Percentiles rank a stretch among this genome's conserved stretches.
phyloP scores from a whole-genome alignment of 2,113 vertebrate genomes.

The Vidua macroura region DNA sequence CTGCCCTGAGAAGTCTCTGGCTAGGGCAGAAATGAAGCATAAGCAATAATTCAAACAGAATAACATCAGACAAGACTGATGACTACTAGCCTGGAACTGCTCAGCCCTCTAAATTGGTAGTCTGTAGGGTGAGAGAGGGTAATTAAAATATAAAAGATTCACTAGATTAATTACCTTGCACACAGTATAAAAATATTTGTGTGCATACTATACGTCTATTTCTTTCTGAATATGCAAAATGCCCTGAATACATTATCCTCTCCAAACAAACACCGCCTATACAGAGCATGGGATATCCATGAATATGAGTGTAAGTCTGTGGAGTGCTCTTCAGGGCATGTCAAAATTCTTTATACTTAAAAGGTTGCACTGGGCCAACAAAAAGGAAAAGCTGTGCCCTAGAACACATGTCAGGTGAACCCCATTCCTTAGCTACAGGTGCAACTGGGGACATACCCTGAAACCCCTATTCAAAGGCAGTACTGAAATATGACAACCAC shows the following conservation, averaged over 20 bases:
- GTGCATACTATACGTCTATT: neutral
- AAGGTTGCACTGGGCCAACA: neutral
- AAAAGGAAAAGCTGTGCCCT: neutral
- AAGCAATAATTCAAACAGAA: neutral
- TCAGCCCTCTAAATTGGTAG: neutral
- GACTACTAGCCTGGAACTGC: neutral
- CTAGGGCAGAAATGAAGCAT: neutral
- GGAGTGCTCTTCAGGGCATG: neutral
- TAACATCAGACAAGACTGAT: neutral
- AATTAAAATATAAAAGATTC: neutral
- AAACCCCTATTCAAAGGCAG: neutral
- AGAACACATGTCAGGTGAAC: neutral
- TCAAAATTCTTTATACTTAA: neutral
- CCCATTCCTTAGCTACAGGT: neutral
- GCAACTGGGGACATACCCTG: neutral
- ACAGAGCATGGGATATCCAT: neutral
- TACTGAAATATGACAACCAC: neutral
- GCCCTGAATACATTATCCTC: neutral
- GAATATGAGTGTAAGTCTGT: fast-evolving
- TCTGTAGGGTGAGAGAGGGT: neutral
- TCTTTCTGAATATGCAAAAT: neutral
- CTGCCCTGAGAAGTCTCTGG: neutral
- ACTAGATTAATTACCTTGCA: neutral
- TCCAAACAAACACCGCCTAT: neutral
- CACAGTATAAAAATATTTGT: neutral